Percentiles rank a stretch among this genome's conserved stretches.
phyloP scores from a whole-genome alignment of 2,797 vertebrate genomes.

The Lagorchestes hirsutus region DNA sequence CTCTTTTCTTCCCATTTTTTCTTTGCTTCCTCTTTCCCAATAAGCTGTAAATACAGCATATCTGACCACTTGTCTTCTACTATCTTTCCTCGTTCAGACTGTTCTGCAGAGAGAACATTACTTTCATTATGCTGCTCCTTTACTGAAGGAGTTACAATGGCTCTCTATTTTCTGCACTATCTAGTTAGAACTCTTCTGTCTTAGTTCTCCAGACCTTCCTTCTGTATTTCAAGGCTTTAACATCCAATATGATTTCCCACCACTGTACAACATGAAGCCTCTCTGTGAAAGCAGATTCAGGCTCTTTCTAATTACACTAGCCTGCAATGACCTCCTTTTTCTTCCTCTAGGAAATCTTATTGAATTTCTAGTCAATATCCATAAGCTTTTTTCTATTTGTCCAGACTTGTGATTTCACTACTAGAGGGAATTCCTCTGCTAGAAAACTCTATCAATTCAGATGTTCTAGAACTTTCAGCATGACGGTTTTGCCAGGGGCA shows the following conservation, averaged over 20 bases:
- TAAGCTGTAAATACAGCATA: too few relatives aligned
- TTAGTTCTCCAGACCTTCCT: not conserved
- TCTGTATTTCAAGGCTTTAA: not conserved
- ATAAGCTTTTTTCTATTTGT: not conserved
- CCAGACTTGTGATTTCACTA: not conserved
- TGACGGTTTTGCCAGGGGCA: not conserved
- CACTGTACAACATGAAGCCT: not conserved
- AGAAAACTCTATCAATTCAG: not conserved
- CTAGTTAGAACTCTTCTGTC: not conserved
- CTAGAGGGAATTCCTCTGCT: not conserved
- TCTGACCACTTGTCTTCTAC: too few relatives aligned
- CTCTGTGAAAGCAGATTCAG: not conserved
- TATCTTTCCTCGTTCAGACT: not conserved
- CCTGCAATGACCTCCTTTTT: not conserved
- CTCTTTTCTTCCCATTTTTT: too few relatives aligned
- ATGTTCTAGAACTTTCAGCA: not conserved
- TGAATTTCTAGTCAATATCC: not conserved
- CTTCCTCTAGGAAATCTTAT: not conserved
- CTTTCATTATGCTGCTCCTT: not conserved
- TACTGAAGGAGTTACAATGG: not conserved
- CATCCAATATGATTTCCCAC: not conserved
- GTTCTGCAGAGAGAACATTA: not conserved
- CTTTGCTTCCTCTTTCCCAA: too few relatives aligned
- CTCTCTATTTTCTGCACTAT: not conserved
- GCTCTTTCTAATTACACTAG: not conserved